Base-by-base conservation (phyloP, 1,140 invertebrate species). In the Listronotus bonariensis region DNA sequence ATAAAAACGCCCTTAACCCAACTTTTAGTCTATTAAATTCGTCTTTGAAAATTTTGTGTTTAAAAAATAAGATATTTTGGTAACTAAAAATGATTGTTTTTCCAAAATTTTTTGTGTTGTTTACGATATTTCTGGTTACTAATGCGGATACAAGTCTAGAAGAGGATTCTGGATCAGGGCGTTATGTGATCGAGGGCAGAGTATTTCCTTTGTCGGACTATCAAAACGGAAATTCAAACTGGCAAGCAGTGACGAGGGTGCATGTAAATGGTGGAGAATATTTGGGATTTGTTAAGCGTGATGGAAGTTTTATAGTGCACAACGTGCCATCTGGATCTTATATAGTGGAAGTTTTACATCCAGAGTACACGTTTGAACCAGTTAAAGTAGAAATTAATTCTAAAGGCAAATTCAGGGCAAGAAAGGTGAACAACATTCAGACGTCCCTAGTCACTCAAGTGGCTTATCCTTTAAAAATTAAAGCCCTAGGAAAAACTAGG, bases 401-500 rank as follows among this genome's bases (percentile, higher is more conserved):
- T 0, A 97, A 96, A 79, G 97, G 97, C 18, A 99, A 99, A 81
- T 95, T 93, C 68, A 85, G 97, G 68, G 96, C 96, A 0, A 84
- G 97, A 48, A 95, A 92, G 83, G 89, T 99, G 0, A 99, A 99
- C 80, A 88, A 95, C 73, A 88, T 99, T 54, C 96, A 98, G 78
- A 93, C 93, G 0, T 90, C 90, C 1, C 86, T 92, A 78, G 87
- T 94, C 0, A 86, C 91, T 66, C 92, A 95, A 82, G 86, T 98
- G 48, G 87, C 90, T 2, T 98, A 98, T 80, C 96, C 96, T 12
- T 81, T 99, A 51, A 88, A 91, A 78, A 87, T 98, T 81, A 93
- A 93, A 75, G 85, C 92, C 5, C 68, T 91, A 34, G 87, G 88
- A 14, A 88, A 87, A 63, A 92, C 90, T 67, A 58, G 64, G 64